A percentile compares a stretch with the other conserved stretches of the same genome.
These are phyloP conservation scores for Sigmodon hispidus DNA, from an alignment of 2,113 vertebrate genomes.

Conservation along the genomic window DNA sequence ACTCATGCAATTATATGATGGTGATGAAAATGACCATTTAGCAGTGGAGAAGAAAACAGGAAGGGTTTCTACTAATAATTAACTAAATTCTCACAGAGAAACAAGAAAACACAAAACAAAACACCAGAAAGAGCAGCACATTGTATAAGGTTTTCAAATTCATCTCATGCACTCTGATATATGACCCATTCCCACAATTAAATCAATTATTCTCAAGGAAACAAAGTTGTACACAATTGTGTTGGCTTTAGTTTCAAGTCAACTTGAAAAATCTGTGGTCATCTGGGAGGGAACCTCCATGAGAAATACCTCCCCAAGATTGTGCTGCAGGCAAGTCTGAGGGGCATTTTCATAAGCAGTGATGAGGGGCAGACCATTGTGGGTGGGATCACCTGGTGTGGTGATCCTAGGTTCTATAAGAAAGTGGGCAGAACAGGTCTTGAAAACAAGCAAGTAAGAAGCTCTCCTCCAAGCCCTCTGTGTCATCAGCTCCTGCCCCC, in stretches of 20 bases:
- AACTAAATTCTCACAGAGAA: constrained; percentile 58
- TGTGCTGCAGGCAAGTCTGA: neutral
- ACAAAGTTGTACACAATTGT: constrained; percentile 14
- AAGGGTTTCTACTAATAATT: constrained; percentile 59
- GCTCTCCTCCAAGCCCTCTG: neutral
- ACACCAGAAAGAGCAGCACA: neutral
- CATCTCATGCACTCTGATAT: neutral
- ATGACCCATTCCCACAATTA: neutral
- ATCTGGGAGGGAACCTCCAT: neutral
- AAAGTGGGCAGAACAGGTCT: neutral
- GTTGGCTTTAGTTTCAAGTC: neutral
- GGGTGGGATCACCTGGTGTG: neutral
- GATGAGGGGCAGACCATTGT: neutral
- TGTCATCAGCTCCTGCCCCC: neutral
- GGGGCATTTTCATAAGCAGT: neutral
- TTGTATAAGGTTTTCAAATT: neutral
- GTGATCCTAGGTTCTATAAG: neutral
- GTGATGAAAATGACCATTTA: constrained; percentile 65
- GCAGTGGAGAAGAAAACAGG: constrained; percentile 67
- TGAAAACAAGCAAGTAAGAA: neutral
- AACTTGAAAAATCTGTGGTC: neutral
- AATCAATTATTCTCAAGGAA: neutral
- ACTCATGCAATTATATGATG: constrained; percentile 38
- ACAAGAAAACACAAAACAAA: neutral
- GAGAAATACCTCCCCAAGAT: neutral